Evolutionary conservation across 2,797 vertebrate species (phyloP).

Genomic region (Tolypeutes matacus): DNA sequence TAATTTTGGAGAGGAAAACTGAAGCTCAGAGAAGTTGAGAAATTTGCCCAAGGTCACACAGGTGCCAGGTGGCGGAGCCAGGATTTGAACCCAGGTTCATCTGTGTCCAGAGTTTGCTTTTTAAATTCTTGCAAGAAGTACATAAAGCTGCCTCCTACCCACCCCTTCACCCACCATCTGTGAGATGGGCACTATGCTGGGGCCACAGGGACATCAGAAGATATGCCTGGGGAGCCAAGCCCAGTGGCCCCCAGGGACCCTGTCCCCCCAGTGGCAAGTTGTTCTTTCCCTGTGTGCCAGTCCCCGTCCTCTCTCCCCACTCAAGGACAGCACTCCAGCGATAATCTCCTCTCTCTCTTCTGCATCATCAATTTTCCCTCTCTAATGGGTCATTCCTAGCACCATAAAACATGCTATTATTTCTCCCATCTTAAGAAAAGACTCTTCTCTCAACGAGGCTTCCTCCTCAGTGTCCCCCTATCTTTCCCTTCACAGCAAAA

Average conservation of each 20-base stretch:
- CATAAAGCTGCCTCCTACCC: neutral
- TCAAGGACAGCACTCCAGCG: neutral
- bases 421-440: neutral
- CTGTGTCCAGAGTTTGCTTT: neutral
- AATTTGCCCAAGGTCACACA: neutral
- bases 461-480: neutral
- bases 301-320: neutral
- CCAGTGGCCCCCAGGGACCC: neutral
- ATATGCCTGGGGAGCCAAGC: neutral
- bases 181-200: fast-evolving
- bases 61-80: neutral
- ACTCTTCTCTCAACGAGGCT: neutral
- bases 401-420: neutral
- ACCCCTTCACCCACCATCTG: neutral
- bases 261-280: neutral
- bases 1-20: neutral
- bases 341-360: neutral
- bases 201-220: neutral
- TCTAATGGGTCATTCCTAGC: neutral
- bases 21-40: neutral
- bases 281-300: neutral
- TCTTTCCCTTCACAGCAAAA: neutral
- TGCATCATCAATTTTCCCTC: neutral
- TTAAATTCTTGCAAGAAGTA: neutral
- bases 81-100: too few relatives aligned